phyloP scores from a whole-genome alignment of 1,140 invertebrate genomes.

The Cephus cinctus region DNA sequence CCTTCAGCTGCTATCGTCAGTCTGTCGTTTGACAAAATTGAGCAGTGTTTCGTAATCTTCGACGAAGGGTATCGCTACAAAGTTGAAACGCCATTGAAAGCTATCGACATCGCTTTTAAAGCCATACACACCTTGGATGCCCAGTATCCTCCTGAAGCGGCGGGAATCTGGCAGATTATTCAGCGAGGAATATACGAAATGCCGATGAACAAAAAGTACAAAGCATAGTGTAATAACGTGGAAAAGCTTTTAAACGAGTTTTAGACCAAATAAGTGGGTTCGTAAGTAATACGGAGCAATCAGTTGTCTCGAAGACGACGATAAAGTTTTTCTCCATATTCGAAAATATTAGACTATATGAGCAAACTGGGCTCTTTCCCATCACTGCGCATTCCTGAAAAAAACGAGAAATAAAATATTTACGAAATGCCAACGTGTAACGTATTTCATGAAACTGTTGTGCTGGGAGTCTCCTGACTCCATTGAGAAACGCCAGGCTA shows the following conservation, averaged over 20 bases:
- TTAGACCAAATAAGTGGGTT: too few species aligned
- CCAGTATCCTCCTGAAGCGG: slow-evolving; percentile 11
- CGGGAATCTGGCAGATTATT: slow-evolving; percentile 10
- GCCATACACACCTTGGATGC: slow-evolving; percentile 8
- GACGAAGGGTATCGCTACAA: slow-evolving; percentile 9
- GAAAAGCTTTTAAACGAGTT: slow-evolving; percentile 9
- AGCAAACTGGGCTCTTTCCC: too few species aligned
- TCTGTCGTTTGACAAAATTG: slow-evolving; percentile 5
- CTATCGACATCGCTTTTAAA: slow-evolving; percentile 13
- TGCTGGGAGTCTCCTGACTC: too few species aligned
- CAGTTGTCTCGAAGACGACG: too few species aligned
- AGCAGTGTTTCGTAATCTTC: slow-evolving; percentile 8
- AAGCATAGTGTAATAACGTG: slow-evolving; percentile 5
- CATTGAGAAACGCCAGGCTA: too few species aligned
- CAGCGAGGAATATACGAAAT: slow-evolving; percentile 11
- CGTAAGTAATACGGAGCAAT: too few species aligned
- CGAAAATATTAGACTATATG: too few species aligned
- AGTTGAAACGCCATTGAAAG: slow-evolving; percentile 12
- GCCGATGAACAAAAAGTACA: slow-evolving; percentile 5
- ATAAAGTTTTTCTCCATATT: too few species aligned
- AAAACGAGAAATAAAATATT: not conserved
- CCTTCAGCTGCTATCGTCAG: slow-evolving; percentile 6
- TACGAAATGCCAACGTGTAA: slow-evolving; percentile 2
- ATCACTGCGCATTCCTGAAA: too few species aligned
- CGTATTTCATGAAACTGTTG: not conserved